Base-by-base conservation (phyloP, 2,888 invertebrate genomes). In the Sclerodermus sp. region DNA sequence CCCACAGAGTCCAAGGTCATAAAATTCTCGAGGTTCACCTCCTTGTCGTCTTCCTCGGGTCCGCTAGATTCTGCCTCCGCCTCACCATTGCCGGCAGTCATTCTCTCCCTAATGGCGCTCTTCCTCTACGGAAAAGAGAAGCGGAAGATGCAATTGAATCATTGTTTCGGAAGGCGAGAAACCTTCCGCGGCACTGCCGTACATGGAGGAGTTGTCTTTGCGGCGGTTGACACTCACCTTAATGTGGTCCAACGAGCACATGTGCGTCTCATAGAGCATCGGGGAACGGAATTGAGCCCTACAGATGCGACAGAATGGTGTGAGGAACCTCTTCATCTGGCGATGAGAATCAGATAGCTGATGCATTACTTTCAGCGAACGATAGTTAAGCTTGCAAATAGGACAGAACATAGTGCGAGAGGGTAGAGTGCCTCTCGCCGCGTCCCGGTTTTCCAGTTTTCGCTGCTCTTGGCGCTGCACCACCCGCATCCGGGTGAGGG, bases 1-100 rank as follows among this genome's bases (percentile, higher is more conserved):
- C 92, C 92, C 29, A 92, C 90, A 2, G 92, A 91, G 78, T 93
- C 92, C n/a, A 93, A 84, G 1, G 92, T 91, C 83, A 91, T 89
- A 71, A 91, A 92, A 71, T 91, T 90, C 60, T 91, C 91, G 58
- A 92, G 81, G 79, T 90, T 89, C 3, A 89, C 84, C 73, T 88
- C 87, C 77, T 87, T 87, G 23, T 76, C 75, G 42, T 84, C 85
- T 60, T 87, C 87, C 62, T 88, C 88, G 8, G 82, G 82, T 16
- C 86, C 89, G 47, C 83, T 88, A 13, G 83, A 82, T 31, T 76
- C 74, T 6, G 62, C 68, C 49, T 71, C 73, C 14, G 83, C 85
- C 39, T 84, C 85, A 1, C 74, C 77, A 59, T 84, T 84, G 1
- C 82, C 82, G 45, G 82, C 64, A 32, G 54, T 69, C 57, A 71